phyloP scores from a whole-genome alignment of 1,140 invertebrate genomes.

The Psilanteris sp. region DNA sequence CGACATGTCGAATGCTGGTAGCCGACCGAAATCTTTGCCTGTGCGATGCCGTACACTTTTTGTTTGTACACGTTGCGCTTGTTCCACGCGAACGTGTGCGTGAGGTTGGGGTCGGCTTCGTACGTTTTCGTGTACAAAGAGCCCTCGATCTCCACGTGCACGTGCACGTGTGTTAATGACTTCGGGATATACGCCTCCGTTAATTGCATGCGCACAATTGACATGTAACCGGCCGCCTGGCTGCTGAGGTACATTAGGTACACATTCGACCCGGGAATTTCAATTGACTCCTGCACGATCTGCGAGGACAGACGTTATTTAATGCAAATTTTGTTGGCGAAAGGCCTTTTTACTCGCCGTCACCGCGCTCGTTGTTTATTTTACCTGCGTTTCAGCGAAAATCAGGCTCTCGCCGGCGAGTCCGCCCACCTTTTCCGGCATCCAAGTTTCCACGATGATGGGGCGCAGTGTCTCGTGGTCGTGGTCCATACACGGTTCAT shows the following conservation, averaged over 20 bases:
- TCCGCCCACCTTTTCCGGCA: slow-evolving; percentile 90
- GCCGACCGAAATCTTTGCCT: slow-evolving; percentile 93
- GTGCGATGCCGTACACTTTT: slow-evolving; percentile 94
- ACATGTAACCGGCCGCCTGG: slow-evolving; percentile 94
- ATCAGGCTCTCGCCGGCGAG: slow-evolving; percentile 89
- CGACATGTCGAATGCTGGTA: slow-evolving; percentile 95
- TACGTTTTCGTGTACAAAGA: slow-evolving; percentile 94
- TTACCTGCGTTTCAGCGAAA: slow-evolving; percentile 92
- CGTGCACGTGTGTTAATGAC: slow-evolving; percentile 91
- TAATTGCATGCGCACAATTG: slow-evolving; percentile 93
- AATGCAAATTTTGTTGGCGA: slow-evolving; percentile 41
- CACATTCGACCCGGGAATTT: slow-evolving; percentile 94
- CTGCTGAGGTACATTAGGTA: slow-evolving; percentile 96
- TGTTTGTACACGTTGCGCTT: slow-evolving; percentile 98
- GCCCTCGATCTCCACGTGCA: slow-evolving; percentile 94
- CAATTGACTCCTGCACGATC: slow-evolving; percentile 96
- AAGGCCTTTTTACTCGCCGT: no score
- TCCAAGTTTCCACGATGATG: slow-evolving; percentile 91
- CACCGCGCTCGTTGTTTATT: no score
- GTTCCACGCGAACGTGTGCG: slow-evolving; percentile 98
- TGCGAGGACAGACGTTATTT: slow-evolving; percentile 73
- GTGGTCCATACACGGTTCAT: slow-evolving; percentile 89
- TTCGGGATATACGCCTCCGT: slow-evolving; percentile 90
- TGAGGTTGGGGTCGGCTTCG: slow-evolving; percentile 96
- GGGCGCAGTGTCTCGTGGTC: slow-evolving; percentile 90